Percentiles rank a stretch among this genome's conserved stretches.
Conservation (phyloP, 2,113 vertebrate genomes). For the Regulus satrapa region DNA sequence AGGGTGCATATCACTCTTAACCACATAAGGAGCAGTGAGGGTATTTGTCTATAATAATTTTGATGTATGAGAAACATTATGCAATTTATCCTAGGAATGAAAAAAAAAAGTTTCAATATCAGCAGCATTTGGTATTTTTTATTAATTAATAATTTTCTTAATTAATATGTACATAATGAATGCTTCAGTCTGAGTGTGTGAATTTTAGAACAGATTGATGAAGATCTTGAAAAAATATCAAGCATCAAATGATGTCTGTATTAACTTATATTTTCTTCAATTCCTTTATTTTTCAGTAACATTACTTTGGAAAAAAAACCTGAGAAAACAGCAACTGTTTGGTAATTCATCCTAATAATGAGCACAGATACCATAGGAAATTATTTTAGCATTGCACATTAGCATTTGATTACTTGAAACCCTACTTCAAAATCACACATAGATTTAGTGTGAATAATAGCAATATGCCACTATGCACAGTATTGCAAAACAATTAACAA, state of each 20-base stretch:
- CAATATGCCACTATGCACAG: background rate
- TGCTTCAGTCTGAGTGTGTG: background rate
- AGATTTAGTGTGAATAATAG: background rate
- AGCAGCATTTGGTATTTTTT: background rate
- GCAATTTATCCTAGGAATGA: background rate
- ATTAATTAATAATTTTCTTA: background rate
- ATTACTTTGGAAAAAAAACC: background rate
- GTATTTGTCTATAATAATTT: background rate
- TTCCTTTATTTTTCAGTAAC: background rate
- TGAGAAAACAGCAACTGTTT: background rate
- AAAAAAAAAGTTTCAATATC: background rate
- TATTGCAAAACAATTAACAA: background rate
- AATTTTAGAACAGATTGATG: background rate
- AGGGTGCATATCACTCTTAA: background rate
- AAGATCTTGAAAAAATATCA: background rate
- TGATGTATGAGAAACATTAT: background rate
- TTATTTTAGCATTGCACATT: background rate
- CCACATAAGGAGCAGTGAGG: background rate
- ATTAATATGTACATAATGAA: background rate
- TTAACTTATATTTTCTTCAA: background rate
- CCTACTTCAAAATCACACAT: background rate
- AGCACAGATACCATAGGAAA: background rate
- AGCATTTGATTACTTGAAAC: background rate
- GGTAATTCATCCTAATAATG: background rate
- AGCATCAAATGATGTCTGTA: background rate